Evolutionary conservation across 64 coral and sea anemone genomes (phyloP).

Genomic region (Stichodactyla helianthus): DNA sequence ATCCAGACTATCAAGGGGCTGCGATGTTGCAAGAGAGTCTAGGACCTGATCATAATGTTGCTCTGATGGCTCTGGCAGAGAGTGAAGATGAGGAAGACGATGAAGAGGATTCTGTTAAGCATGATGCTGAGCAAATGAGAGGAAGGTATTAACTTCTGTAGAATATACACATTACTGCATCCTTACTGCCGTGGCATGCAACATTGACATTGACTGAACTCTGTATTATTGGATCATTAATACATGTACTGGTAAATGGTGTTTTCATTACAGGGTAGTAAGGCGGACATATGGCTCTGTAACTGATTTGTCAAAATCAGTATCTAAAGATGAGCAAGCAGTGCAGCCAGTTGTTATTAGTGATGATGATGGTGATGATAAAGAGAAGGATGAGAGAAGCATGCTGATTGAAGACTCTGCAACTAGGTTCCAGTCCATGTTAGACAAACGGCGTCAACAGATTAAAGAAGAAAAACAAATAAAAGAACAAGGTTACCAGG

Average conservation of each 20-base stretch:
- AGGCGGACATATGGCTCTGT: slow-evolving; percentile 63
- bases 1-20: slow-evolving; percentile 79
- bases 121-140: background rate
- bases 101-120: slow-evolving; percentile 24
- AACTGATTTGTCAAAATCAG: slow-evolving; percentile 56
- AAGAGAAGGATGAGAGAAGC: slow-evolving; percentile 6
- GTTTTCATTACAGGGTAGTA: slow-evolving; percentile 52
- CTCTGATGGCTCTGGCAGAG: slow-evolving; percentile 34
- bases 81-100: slow-evolving; percentile 59
- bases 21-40: slow-evolving; percentile 63
- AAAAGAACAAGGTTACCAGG: background rate
- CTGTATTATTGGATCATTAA: background rate
- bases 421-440: slow-evolving; percentile 63
- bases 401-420: background rate
- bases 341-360: background rate
- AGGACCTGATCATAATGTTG: slow-evolving; percentile 40
- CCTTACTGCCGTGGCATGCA: too few relatives aligned
- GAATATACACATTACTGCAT: too few relatives aligned
- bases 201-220: too few relatives aligned
- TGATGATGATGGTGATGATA: background rate
- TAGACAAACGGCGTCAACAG: slow-evolving; percentile 73
- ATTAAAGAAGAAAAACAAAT: slow-evolving; percentile 30
- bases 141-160: background rate
- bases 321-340: background rate
- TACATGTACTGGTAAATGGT: background rate